phyloP scores from a whole-genome alignment of 2,888 invertebrate species.

The Anodontia alba region DNA sequence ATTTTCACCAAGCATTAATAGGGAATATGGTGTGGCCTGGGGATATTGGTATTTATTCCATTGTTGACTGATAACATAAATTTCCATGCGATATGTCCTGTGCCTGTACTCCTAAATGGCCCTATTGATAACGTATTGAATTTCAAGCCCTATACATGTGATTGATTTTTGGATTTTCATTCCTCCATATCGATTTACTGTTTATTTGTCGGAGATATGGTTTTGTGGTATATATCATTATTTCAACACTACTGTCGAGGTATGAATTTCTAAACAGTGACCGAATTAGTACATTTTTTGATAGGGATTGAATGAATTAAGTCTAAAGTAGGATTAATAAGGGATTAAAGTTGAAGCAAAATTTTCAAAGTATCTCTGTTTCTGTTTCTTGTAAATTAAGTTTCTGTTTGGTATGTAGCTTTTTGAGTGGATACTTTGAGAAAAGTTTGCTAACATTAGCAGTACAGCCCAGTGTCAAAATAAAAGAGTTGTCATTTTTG shows the following conservation, averaged over 20 bases:
- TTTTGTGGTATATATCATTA: constrained; percentile 20
- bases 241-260: constrained; percentile 1
- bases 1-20: too few species aligned
- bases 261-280: background rate
- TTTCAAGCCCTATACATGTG: constrained; percentile 1
- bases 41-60: too few species aligned
- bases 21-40: too few species aligned
- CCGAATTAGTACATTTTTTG: constrained; percentile 7
- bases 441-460: too few species aligned
- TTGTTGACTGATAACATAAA: too few species aligned
- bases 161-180: constrained; percentile 20
- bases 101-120: too few species aligned
- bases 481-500: too few species aligned
- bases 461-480: too few species aligned
- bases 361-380: background rate
- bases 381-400: background rate
- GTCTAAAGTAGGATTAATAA: constrained; percentile 8
- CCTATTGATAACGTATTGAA: background rate
- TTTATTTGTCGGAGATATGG: constrained; percentile 9
- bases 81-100: too few species aligned
- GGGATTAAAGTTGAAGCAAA: background rate
- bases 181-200: constrained; percentile 8
- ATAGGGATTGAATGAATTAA: constrained; percentile 17
- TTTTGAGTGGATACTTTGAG: too few species aligned
- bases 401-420: background rate